Conservation (phyloP, 2,888 invertebrate species). For the Celastrina argiolus region DNA sequence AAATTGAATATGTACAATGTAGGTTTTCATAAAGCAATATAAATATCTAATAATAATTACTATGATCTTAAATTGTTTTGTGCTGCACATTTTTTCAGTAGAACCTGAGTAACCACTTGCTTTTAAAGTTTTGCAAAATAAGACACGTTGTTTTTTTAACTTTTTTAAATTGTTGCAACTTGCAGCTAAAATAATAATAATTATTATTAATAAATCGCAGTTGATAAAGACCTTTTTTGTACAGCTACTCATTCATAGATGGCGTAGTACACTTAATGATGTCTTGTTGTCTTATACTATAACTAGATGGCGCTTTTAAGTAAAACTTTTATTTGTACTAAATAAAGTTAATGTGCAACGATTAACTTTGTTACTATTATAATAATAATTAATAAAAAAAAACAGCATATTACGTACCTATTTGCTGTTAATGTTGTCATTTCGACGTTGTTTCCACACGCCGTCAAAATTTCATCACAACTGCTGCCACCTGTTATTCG, state of each 20-base stretch:
- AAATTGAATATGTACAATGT: no score
- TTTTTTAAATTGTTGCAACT: no score
- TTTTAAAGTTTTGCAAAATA: no score
- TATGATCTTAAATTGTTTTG: no score
- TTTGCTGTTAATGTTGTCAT: constrained; percentile 73
- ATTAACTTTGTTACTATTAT: no score
- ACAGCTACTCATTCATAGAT: constrained; percentile 33
- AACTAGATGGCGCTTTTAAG: constrained; percentile 38
- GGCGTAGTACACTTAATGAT: constrained; percentile 28
- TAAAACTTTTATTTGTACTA: background rate
- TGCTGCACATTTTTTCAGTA: no score
- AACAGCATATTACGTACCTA: constrained; percentile 48
- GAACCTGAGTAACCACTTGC: no score
- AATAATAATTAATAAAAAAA: background rate
- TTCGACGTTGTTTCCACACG: constrained; percentile 62
- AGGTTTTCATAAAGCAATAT: no score
- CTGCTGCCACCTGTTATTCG: constrained; percentile 78
- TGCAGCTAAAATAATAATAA: no score
- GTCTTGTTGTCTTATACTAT: constrained; percentile 20
- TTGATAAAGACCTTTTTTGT: background rate
- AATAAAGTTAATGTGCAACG: background rate
- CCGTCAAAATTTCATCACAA: constrained; percentile 69
- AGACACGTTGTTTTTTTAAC: no score
- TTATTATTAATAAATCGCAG: no score
- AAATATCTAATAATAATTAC: no score